Evolutionary conservation across 2,113 vertebrate genomes (phyloP).

Genomic region (Alligator sinensis): DNA sequence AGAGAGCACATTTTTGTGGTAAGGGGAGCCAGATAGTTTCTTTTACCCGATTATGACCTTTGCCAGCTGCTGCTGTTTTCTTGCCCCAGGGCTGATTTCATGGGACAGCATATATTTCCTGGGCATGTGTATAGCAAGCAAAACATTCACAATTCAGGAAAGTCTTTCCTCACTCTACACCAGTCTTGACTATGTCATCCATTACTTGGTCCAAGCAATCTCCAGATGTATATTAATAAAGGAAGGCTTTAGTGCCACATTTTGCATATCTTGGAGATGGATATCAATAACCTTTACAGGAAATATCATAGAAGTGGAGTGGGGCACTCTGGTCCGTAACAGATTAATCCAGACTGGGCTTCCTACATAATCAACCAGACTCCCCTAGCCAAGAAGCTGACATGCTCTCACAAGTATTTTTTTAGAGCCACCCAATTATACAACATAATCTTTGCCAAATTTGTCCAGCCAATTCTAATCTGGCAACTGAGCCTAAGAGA

Average conservation of each 20-base stretch:
- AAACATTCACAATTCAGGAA: neutral
- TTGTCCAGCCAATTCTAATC: neutral
- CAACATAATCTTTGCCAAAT: neutral
- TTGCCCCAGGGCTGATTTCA: neutral
- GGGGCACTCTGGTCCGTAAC: neutral
- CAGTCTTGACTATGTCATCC: neutral
- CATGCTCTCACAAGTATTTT: conserved; percentile 32
- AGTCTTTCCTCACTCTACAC: neutral
- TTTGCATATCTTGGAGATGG: fast-evolving
- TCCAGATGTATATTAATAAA: neutral
- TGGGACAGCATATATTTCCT: neutral
- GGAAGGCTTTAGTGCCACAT: neutral
- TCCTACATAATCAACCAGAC: neutral
- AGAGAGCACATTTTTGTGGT: neutral
- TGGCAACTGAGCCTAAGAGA: neutral
- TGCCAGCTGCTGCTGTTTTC: fast-evolving
- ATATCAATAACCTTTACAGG: neutral
- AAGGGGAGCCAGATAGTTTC: neutral
- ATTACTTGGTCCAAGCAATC: neutral
- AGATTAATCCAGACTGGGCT: conserved; percentile 22
- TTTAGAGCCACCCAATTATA: neutral
- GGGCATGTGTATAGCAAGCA: neutral
- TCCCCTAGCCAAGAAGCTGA: conserved; percentile 34
- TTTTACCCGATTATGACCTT: neutral
- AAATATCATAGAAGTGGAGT: neutral